These are phyloP conservation scores for Oryzias celebensis DNA, from an alignment of 2,113 vertebrate genomes.

Conservation along the genomic window DNA sequence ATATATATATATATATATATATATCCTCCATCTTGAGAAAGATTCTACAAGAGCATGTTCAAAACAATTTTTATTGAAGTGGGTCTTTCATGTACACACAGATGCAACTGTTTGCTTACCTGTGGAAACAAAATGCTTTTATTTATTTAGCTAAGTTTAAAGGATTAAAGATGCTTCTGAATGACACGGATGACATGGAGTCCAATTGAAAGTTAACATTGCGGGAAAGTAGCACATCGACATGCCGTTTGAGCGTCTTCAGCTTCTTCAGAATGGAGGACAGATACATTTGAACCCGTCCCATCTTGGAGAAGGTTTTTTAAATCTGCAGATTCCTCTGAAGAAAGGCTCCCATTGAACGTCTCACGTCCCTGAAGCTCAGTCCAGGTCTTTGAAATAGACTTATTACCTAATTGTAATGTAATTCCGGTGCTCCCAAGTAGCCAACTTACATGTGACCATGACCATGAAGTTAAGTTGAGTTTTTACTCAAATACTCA, in stretches of 20 bases:
- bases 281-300: conserved; percentile 15
- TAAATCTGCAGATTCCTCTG: conserved; percentile 32
- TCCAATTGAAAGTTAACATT: neutral
- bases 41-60: no score
- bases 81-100: no score
- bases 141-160: no score
- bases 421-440: conserved; percentile 50
- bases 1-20: no score
- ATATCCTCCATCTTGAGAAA: no score
- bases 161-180: no score
- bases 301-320: conserved; percentile 1
- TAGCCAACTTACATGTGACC: conserved; percentile 54
- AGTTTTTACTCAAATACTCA: conserved; percentile 45
- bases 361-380: conserved; percentile 39
- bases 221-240: neutral
- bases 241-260: neutral
- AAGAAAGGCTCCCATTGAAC: conserved; percentile 58
- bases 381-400: conserved; percentile 50
- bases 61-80: no score
- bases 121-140: no score
- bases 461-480: conserved; percentile 40
- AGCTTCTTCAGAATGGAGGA: conserved; percentile 1
- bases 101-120: no score
- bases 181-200: neutral
- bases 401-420: conserved; percentile 55